Conservation (phyloP, 2,888 invertebrate genomes). For the Rambutsinella grinnellia region DNA sequence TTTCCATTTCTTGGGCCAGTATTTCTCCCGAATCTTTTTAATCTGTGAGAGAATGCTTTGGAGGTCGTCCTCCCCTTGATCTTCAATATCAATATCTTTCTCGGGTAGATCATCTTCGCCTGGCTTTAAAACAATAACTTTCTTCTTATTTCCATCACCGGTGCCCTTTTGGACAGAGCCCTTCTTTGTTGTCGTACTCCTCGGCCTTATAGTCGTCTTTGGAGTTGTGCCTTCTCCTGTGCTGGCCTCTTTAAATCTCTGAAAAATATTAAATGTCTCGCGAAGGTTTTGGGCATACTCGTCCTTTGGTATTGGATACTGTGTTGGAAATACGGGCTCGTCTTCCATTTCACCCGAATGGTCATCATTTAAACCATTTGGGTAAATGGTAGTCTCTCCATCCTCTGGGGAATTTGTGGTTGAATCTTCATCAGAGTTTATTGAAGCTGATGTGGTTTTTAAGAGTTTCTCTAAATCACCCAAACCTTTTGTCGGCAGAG, state of each 20-base stretch:
- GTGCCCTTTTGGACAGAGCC: neutral
- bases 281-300: conserved; percentile 26
- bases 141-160: neutral
- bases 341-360: conserved; percentile 11
- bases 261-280: conserved; percentile 29
- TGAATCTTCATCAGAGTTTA: conserved; percentile 7
- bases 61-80: neutral
- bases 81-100: neutral
- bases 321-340: conserved; percentile 15
- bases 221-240: neutral
- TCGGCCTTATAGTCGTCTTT: neutral
- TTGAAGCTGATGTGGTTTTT: conserved; percentile 15
- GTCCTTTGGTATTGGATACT: conserved; percentile 25
- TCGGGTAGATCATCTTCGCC: neutral
- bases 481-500: conserved; percentile 1
- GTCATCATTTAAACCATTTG: conserved; percentile 4
- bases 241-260: conserved; percentile 27
- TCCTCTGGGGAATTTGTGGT: neutral
- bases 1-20: neutral
- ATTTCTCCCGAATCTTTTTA: neutral
- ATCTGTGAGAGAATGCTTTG: neutral
- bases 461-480: conserved; percentile 18
- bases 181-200: neutral
- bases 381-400: no score
- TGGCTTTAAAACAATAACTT: neutral